Percentiles rank a stretch among this genome's conserved stretches.
These are phyloP conservation scores for Pantherophis vulpinus DNA, from an alignment of 2,797 vertebrate genomes.

Conservation along the genomic window DNA sequence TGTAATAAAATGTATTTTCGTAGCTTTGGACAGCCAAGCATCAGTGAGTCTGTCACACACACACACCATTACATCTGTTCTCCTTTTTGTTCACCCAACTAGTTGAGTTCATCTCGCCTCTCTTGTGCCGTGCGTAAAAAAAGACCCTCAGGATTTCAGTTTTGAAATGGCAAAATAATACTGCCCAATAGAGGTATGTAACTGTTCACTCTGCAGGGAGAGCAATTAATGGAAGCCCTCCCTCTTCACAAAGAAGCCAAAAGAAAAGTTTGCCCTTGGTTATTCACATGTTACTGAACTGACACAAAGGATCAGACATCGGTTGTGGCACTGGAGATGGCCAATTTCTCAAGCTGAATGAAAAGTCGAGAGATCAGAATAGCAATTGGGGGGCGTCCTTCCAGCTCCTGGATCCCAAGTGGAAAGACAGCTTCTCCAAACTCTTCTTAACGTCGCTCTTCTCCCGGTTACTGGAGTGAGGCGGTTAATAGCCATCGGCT, in stretches of 20 bases:
- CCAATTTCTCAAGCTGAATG: slow-evolving; percentile 57
- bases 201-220: not conserved
- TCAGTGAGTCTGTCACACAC: not conserved
- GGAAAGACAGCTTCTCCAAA: slow-evolving; percentile 58
- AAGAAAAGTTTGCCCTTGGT: slow-evolving; percentile 16
- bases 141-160: not conserved
- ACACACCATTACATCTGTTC: not conserved
- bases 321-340: slow-evolving; percentile 50
- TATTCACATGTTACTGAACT: slow-evolving; percentile 51
- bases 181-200: slow-evolving; percentile 2
- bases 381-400: slow-evolving; percentile 53
- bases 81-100: not conserved
- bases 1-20: not conserved
- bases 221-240: slow-evolving; percentile 23
- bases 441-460: slow-evolving; percentile 60
- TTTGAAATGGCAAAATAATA: slow-evolving; percentile 2
- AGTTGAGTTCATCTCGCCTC: not conserved
- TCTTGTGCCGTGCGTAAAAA: not conserved
- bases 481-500: slow-evolving; percentile 64
- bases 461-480: slow-evolving; percentile 64
- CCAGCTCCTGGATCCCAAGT: slow-evolving; percentile 49
- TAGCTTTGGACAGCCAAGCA: not conserved
- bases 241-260: not conserved
- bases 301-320: slow-evolving; percentile 35
- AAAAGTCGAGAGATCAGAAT: slow-evolving; percentile 58